These are phyloP conservation scores for Idris sp. DNA, from an alignment of 1,140 invertebrate species.

Conservation along the genomic window DNA sequence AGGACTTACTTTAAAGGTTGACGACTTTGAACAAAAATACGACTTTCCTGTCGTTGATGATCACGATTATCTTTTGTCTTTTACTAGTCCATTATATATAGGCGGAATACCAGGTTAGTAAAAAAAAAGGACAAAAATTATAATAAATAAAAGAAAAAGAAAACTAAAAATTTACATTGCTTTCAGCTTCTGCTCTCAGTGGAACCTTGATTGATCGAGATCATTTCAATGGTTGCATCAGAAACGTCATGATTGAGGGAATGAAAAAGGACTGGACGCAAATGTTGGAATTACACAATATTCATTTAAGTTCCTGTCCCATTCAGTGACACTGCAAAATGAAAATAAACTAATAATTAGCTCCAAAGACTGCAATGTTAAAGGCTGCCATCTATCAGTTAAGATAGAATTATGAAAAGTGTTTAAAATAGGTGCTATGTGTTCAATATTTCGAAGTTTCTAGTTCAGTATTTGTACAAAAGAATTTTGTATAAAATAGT, in stretches of 20 bases:
- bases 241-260: constrained; percentile 86
- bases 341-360: constrained; percentile 50
- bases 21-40: constrained; percentile 81
- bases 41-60: constrained; percentile 77
- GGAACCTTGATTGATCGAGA: constrained; percentile 84
- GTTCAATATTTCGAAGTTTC: no score
- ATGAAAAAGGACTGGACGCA: constrained; percentile 88
- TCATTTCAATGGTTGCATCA: constrained; percentile 94
- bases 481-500: no score
- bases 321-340: constrained; percentile 72
- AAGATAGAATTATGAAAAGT: constrained; percentile 6
- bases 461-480: no score
- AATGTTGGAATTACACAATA: constrained; percentile 89
- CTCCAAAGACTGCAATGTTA: constrained; percentile 73
- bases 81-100: constrained; percentile 85
- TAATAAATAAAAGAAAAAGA: neutral
- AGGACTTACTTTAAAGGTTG: constrained; percentile 85
- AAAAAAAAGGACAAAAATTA: neutral
- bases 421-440: constrained; percentile 18
- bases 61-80: constrained; percentile 66
- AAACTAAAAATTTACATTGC: constrained; percentile 27
- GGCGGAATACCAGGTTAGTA: constrained; percentile 89
- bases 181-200: constrained; percentile 82
- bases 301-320: constrained; percentile 91
- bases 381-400: constrained; percentile 43